phyloP scores from a whole-genome alignment of 2,797 vertebrate species.

The Cynodonichthys magdalenae region DNA sequence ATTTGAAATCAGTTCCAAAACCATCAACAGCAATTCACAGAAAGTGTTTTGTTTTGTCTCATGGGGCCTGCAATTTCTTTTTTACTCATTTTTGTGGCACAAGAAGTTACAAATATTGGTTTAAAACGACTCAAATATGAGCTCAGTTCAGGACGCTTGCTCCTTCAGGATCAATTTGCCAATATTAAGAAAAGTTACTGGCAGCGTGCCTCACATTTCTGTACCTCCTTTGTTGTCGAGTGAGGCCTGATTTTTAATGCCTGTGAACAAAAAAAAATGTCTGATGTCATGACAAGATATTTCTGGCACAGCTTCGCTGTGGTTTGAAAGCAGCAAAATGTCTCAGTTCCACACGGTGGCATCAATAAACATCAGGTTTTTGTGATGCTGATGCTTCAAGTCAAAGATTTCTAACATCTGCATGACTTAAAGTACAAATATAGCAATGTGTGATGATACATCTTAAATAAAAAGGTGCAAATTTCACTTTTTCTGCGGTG shows the following conservation, averaged over 20 bases:
- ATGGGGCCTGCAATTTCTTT: neutral
- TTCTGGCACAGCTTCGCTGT: conserved; percentile 45
- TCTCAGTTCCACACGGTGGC: conserved; percentile 33
- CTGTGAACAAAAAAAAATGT: conserved; percentile 27
- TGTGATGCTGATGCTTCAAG: conserved; percentile 10
- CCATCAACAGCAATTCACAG: neutral
- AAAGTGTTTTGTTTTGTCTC: neutral
- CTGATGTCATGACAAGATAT: conserved; percentile 56
- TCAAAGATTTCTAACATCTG: conserved; percentile 39
- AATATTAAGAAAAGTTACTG: conserved; percentile 24
- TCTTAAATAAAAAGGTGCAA: conserved; percentile 33
- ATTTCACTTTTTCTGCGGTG: conserved; percentile 31
- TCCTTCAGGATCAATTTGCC: conserved; percentile 25
- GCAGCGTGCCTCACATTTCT: conserved; percentile 22
- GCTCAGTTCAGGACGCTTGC: conserved; percentile 21
- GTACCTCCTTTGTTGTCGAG: conserved; percentile 37
- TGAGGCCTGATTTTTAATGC: conserved; percentile 39
- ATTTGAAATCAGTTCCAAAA: neutral
- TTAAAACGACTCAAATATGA: conserved; percentile 3
- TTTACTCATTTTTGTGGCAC: neutral
- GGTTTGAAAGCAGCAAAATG: conserved; percentile 24
- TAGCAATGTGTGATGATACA: conserved; percentile 13
- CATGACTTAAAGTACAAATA: conserved; percentile 34
- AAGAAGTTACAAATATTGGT: neutral
- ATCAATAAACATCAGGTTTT: conserved; percentile 39